Base-by-base conservation (phyloP, 2,888 invertebrate species). In the Himalopsyche japonica region DNA sequence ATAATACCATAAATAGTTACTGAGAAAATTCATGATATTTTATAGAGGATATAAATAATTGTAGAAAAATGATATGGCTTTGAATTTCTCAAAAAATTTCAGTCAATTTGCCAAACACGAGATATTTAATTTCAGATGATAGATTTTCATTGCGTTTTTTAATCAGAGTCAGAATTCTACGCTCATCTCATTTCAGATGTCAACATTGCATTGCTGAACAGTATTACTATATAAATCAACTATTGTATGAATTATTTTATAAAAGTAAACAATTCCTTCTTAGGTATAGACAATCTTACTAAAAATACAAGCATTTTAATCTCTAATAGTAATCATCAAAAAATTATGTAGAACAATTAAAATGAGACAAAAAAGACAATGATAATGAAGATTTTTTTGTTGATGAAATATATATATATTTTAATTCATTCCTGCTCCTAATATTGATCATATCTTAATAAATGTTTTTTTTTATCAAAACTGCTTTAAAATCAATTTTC, bases 311-410 rank as follows among this genome's bases (percentile, higher is more conserved):
- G 76, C 43, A 15, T 48, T 49, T 79, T 80, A 37, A 49, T 76
- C 84, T 86, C 37, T 79, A 79, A 57, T 57, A 57, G 57, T 24
- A 20, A 20, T 43, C 78, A 76, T 82, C 82, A 24, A 37, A 20
- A 57, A 79, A 64, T 84, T 86, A 87, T 86, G 83, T 86, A 86
- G 86, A 85, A 86, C 79, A 24, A 76, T 84, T 78, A 77, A 78
- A 86, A 86, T 77, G 76, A 82, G 85, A 87, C 85, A 86, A 87
- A 88, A 87, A 87, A 86, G 87, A 85, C 86, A 64, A 83, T 49
- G n/a, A n/a, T n/a, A n/a, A n/a, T n/a, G n/a, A n/a, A n/a, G n/a
- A n/a, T n/a, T n/a, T n/a, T n/a, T n/a, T n/a, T n/a, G n/a, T n/a
- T n/a, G n/a, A n/a, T n/a, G n/a, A n/a, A n/a, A n/a, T n/a, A n/a